These are phyloP conservation scores for Bunonema sp. DNA, from an alignment of 2,888 invertebrate genomes.

Conservation along the genomic window DNA sequence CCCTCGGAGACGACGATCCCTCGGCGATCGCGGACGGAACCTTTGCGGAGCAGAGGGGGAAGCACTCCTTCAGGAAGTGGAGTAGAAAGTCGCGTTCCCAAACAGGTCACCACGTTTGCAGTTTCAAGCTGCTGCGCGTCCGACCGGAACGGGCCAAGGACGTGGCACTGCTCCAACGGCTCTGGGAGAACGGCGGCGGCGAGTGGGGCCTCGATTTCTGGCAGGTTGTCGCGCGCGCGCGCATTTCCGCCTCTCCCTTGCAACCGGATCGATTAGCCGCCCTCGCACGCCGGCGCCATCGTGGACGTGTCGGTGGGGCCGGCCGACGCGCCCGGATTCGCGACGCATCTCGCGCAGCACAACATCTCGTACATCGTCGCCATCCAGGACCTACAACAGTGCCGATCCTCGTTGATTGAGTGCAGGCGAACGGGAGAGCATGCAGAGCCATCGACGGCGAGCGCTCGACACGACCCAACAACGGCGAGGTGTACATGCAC, in stretches of 20 bases:
- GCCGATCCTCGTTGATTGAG: neutral
- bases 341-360: too few species aligned
- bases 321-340: constrained; percentile 20
- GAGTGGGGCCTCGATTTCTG: constrained; percentile 37
- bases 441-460: constrained; percentile 31
- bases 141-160: constrained; percentile 27
- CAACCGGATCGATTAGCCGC: constrained; percentile 5
- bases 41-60: too few species aligned
- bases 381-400: constrained; percentile 39
- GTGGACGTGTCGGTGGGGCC: constrained; percentile 32
- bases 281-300: neutral
- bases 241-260: neutral
- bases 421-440: neutral
- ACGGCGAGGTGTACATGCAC: constrained; percentile 11
- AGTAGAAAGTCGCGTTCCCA: too few species aligned
- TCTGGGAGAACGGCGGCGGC: constrained; percentile 20
- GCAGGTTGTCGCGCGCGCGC: too few species aligned
- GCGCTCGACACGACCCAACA: constrained; percentile 5
- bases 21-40: too few species aligned
- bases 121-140: constrained; percentile 38
- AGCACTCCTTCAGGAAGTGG: too few species aligned
- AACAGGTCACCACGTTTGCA: too few species aligned
- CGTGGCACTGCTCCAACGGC: constrained; percentile 21
- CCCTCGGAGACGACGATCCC: too few species aligned
- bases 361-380: constrained; percentile 33